Evolutionary conservation across 2,888 invertebrate species (phyloP).

Genomic region (Thysanoteuthis rhombus): DNA sequence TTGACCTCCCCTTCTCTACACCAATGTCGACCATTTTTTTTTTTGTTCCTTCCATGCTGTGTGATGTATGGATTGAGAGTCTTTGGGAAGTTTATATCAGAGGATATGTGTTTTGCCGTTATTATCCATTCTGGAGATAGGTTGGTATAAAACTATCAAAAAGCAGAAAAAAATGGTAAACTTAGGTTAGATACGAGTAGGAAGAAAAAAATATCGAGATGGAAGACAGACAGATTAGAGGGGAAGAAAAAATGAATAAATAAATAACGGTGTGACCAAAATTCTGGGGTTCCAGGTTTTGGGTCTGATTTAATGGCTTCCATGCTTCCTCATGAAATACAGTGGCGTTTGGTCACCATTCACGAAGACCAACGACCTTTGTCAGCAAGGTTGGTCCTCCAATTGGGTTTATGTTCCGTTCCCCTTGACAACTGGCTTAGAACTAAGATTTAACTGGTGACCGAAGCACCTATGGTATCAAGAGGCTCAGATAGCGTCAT

Average conservation of each 20-base stretch:
- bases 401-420: not conserved
- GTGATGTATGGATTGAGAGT: not conserved
- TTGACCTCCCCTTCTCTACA: not conserved
- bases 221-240: not conserved
- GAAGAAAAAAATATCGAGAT: not conserved
- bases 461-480: not conserved
- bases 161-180: not conserved
- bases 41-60: not conserved
- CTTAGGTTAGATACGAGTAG: not conserved
- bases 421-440: not conserved
- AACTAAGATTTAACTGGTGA: slow-evolving; percentile 12
- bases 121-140: not conserved
- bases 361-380: not conserved
- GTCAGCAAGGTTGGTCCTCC: not conserved
- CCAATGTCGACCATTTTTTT: not conserved
- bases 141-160: not conserved
- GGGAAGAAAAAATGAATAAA: not conserved
- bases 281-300: not conserved
- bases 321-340: not conserved
- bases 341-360: not conserved
- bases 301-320: not conserved
- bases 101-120: not conserved
- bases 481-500: not conserved
- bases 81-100: not conserved
- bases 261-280: not conserved